A percentile compares a stretch with the other conserved stretches of the same genome.
Evolutionary conservation across 2,888 invertebrate species (phyloP).

Genomic region (Steinernema carpocapsae): DNA sequence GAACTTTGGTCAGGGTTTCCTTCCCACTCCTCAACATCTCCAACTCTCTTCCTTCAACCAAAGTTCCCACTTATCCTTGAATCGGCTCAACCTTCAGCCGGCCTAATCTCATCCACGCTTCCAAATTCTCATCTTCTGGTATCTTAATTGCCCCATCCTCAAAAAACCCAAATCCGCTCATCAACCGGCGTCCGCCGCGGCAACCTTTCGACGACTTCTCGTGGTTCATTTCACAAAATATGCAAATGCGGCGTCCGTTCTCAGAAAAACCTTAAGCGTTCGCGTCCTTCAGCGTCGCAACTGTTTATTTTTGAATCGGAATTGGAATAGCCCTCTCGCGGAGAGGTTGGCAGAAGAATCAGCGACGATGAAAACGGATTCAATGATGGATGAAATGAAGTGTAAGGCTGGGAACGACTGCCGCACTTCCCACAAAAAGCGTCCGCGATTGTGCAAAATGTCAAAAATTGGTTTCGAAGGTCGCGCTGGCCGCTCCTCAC

Average conservation of each 20-base stretch:
- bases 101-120: no score
- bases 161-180: background rate
- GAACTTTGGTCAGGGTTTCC: no score
- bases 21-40: no score
- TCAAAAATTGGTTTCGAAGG: slow-evolving; percentile 34
- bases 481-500: slow-evolving; percentile 12
- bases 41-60: no score
- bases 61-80: no score
- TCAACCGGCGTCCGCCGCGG: background rate
- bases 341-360: slow-evolving; percentile 5
- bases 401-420: slow-evolving; percentile 35
- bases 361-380: slow-evolving; percentile 31
- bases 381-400: slow-evolving; percentile 33
- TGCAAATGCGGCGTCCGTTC: slow-evolving; percentile 21
- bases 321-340: slow-evolving; percentile 18
- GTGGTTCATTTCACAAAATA: slow-evolving; percentile 33
- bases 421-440: slow-evolving; percentile 31
- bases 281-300: slow-evolving; percentile 25
- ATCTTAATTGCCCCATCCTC: no score
- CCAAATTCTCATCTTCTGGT: no score
- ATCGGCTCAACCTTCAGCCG: no score
- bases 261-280: background rate
- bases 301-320: slow-evolving; percentile 33
- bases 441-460: slow-evolving; percentile 27
- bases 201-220: background rate